These are phyloP conservation scores for Cheirogaleus medius DNA, from an alignment of 2,113 vertebrate genomes.

Conservation along the genomic window DNA sequence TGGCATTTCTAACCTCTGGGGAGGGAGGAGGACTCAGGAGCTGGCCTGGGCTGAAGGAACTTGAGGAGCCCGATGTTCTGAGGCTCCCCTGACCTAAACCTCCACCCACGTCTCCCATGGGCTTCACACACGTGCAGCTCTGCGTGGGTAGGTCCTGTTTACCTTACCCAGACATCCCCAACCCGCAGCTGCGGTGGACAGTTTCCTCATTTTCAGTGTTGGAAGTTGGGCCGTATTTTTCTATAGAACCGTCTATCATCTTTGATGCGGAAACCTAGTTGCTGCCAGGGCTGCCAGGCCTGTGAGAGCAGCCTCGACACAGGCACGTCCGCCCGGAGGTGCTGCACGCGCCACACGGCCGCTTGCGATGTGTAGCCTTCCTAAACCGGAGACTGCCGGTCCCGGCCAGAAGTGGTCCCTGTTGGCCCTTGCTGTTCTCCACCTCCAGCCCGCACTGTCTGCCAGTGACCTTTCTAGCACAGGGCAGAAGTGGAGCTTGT, in stretches of 20 bases:
- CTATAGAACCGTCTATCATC: not conserved
- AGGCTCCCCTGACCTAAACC: not conserved
- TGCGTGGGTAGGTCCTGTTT: not conserved
- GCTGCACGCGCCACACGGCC: not conserved
- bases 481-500: not conserved
- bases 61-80: not conserved
- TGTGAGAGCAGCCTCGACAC: not conserved
- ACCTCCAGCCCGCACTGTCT: not conserved
- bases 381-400: not conserved
- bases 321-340: too few species aligned
- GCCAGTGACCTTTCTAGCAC: not conserved
- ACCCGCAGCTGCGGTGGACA: not conserved
- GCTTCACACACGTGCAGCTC: not conserved
- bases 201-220: not conserved
- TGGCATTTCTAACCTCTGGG: not conserved
- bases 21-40: not conserved
- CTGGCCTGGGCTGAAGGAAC: not conserved
- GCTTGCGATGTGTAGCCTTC: not conserved
- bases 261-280: not conserved
- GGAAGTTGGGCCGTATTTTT: not conserved
- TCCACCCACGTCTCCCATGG: rapidly evolving
- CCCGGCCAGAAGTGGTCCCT: rapidly evolving
- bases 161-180: not conserved
- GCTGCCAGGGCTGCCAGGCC: not conserved
- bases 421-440: not conserved